A percentile compares a stretch with the other conserved stretches of the same genome.
Evolutionary conservation across 2,797 vertebrate genomes (phyloP).

Genomic region (Chaetodon trifasciatus): DNA sequence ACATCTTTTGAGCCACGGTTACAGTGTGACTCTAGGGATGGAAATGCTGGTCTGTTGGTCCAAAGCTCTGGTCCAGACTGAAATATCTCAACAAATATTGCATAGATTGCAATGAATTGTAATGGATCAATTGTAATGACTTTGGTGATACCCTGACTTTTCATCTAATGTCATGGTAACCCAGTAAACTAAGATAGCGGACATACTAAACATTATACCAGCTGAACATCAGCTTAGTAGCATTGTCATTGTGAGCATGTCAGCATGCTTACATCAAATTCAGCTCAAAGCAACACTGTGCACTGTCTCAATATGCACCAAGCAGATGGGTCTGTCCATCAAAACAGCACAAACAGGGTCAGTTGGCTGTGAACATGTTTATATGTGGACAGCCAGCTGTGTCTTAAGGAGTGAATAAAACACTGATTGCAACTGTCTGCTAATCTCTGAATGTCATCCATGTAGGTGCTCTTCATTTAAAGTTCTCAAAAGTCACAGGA

Average conservation of each 20-base stretch:
- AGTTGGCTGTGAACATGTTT: not conserved
- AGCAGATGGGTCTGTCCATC: not conserved
- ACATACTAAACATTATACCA: not conserved
- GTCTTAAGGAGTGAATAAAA: not conserved
- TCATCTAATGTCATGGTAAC: not conserved
- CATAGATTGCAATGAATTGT: too few relatives aligned
- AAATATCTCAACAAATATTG: not conserved
- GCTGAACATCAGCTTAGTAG: not conserved
- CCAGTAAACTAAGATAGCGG: not conserved
- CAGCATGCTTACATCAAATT: not conserved
- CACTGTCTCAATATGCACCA: not conserved
- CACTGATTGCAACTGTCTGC: not conserved
- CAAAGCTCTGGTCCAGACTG: not conserved
- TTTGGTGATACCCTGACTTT: not conserved
- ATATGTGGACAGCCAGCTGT: not conserved
- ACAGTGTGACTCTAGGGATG: not conserved
- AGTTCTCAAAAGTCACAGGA: slow-evolving; percentile 92
- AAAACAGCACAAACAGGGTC: not conserved
- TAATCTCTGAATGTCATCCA: not conserved
- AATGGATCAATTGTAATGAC: not conserved
- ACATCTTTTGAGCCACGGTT: not conserved
- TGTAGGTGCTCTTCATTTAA: slow-evolving; percentile 92
- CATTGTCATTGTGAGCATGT: not conserved
- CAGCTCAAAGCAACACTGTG: not conserved
- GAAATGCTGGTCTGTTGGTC: not conserved